phyloP scores from a whole-genome alignment of 2,888 invertebrate species.

The Abrostola tripartita region DNA sequence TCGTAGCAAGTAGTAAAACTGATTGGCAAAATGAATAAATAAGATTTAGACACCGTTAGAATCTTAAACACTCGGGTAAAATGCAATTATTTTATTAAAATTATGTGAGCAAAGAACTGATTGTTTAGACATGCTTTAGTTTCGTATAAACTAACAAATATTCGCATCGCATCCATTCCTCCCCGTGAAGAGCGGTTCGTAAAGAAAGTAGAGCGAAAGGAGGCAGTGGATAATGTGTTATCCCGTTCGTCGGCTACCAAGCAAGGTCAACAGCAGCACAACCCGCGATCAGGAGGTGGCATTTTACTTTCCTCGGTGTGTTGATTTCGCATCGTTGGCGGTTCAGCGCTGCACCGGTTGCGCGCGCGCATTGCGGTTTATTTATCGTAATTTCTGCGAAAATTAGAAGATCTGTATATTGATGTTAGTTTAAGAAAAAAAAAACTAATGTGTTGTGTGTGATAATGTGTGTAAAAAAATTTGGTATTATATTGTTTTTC shows the following conservation, averaged over 20 bases:
- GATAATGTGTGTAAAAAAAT: constrained; percentile 69
- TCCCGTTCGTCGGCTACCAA: constrained; percentile 9
- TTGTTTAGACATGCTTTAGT: no score
- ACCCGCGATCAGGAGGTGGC: constrained; percentile 31
- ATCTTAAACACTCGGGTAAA: no score
- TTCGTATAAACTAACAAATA: no score
- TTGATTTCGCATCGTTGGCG: constrained; percentile 43
- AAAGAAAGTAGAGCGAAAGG: background rate
- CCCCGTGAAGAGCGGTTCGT: background rate
- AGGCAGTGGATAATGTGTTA: constrained; percentile 7
- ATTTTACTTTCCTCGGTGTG: constrained; percentile 53
- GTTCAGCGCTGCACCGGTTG: constrained; percentile 22
- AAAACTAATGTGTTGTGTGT: constrained; percentile 32
- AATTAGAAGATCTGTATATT: no score
- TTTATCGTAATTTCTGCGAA: constrained; percentile 16
- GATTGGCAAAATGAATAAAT: no score
- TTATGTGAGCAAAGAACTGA: no score
- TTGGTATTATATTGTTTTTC: constrained; percentile 64
- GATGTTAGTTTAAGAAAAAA: no score
- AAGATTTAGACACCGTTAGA: no score
- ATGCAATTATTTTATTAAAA: no score
- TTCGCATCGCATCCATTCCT: background rate
- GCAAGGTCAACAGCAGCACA: constrained; percentile 34
- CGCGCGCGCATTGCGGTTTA: constrained; percentile 24
- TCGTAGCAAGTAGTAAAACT: no score